phyloP scores from a whole-genome alignment of 1,140 invertebrate species.

The Philotrypesis tridentata region DNA sequence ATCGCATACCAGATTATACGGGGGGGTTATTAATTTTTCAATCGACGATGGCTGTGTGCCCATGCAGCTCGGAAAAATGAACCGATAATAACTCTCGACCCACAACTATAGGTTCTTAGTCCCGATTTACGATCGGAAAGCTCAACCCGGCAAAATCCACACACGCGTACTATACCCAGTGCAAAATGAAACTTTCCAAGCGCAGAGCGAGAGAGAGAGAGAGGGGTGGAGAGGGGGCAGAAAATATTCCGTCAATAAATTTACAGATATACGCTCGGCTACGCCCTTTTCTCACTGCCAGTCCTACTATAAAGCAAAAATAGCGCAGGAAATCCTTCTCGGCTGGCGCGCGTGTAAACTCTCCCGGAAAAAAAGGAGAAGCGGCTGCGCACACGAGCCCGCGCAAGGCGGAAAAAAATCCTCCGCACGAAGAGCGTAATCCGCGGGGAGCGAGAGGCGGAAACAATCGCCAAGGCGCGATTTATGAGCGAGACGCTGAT shows the following conservation, averaged over 20 bases:
- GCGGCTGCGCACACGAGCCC: background rate
- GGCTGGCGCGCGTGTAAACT: background rate
- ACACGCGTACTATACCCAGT: background rate
- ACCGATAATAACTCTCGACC: background rate
- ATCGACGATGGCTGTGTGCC: too few relatives aligned
- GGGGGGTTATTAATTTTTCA: too few relatives aligned
- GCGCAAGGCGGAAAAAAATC: background rate
- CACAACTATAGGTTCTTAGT: background rate
- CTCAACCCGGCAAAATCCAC: background rate
- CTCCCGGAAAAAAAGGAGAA: background rate
- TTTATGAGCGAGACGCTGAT: conserved; percentile 37
- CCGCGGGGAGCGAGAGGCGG: background rate
- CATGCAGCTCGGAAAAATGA: too few relatives aligned
- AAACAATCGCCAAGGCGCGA: conserved; percentile 46
- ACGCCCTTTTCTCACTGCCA: background rate
- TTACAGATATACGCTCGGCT: background rate
- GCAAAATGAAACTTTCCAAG: background rate
- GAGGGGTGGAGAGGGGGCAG: background rate
- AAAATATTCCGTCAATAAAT: conserved; percentile 34
- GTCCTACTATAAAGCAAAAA: conserved; percentile 8
- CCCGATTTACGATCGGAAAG: background rate
- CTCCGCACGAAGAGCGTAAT: conserved; percentile 18
- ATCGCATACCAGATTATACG: too few relatives aligned
- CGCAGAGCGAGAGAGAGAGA: background rate
- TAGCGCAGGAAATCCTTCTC: background rate